Evolutionary conservation across 1,140 invertebrate genomes (phyloP).

Genomic region (Danaus melanippus): DNA sequence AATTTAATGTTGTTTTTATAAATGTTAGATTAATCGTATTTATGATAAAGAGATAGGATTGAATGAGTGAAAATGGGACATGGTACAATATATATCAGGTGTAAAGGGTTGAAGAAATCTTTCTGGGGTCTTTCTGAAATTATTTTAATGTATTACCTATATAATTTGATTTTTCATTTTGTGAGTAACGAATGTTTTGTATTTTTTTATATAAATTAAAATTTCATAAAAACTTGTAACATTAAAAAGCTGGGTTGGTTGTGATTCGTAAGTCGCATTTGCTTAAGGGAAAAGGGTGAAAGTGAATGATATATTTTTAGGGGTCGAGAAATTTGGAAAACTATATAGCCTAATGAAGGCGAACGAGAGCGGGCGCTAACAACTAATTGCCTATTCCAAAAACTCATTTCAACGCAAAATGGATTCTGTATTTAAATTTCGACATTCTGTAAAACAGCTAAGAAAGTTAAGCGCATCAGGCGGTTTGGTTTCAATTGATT

Average conservation of each 20-base stretch:
- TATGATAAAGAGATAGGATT: no score
- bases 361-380: constrained; percentile 69
- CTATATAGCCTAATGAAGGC: constrained; percentile 71
- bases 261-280: no score
- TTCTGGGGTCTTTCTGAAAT: no score
- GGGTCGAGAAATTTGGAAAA: constrained; percentile 66
- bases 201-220: no score
- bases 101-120: no score
- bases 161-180: no score
- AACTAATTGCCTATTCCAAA: constrained; percentile 71
- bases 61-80: no score
- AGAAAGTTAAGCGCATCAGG: constrained; percentile 61
- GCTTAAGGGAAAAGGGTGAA: constrained; percentile 48
- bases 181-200: no score
- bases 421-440: constrained; percentile 72
- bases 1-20: constrained; percentile 5
- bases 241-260: no score
- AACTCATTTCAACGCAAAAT: constrained; percentile 72
- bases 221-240: no score
- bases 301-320: constrained; percentile 61
- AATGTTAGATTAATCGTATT: not conserved
- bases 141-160: no score
- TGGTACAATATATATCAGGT: no score
- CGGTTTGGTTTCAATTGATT: constrained; percentile 40
- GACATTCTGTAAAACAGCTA: constrained; percentile 64